phyloP scores from a whole-genome alignment of 2,888 invertebrate genomes.

The Darwinula stevensoni region DNA sequence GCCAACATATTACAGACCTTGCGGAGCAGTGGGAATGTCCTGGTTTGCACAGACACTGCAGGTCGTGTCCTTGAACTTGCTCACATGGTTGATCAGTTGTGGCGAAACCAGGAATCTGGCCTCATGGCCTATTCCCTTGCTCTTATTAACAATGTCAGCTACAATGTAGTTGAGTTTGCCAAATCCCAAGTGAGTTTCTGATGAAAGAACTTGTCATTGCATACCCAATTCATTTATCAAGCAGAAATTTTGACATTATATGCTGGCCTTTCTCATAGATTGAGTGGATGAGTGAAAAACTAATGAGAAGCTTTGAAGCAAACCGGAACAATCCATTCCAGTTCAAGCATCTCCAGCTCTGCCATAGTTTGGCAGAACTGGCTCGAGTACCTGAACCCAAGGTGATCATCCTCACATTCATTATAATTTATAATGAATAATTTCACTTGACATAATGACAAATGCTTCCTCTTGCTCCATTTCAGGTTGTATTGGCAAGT shows the following conservation, averaged over 20 bases:
- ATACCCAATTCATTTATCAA: background rate
- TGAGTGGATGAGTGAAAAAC: conserved; percentile 99
- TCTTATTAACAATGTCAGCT: conserved; percentile 79
- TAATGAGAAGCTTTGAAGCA: conserved; percentile 71
- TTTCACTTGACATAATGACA: conserved; percentile 1
- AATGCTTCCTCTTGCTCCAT: too few relatives aligned
- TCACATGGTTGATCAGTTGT: conserved; percentile 78
- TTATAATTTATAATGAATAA: conserved; percentile 5
- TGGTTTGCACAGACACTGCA: conserved; percentile 87
- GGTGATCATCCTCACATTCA: conserved; percentile 17
- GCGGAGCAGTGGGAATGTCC: conserved; percentile 72
- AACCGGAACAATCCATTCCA: conserved; percentile 84
- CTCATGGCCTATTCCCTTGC: conserved; percentile 77
- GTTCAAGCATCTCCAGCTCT: conserved; percentile 69
- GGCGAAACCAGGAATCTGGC: conserved; percentile 85
- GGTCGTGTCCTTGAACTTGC: conserved; percentile 84
- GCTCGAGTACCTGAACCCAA: conserved; percentile 61
- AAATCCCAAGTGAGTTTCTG: conserved; percentile 45
- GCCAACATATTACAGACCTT: conserved; percentile 79
- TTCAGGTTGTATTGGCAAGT: conserved; percentile 85
- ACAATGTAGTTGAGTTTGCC: conserved; percentile 94
- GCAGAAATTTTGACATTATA: background rate
- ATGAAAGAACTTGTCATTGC: background rate
- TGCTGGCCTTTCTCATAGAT: conserved; percentile 35
- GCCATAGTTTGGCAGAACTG: conserved; percentile 68